Evolutionary conservation across 2,797 vertebrate species (phyloP).

Genomic region (Lithobates sylvaticus): DNA sequence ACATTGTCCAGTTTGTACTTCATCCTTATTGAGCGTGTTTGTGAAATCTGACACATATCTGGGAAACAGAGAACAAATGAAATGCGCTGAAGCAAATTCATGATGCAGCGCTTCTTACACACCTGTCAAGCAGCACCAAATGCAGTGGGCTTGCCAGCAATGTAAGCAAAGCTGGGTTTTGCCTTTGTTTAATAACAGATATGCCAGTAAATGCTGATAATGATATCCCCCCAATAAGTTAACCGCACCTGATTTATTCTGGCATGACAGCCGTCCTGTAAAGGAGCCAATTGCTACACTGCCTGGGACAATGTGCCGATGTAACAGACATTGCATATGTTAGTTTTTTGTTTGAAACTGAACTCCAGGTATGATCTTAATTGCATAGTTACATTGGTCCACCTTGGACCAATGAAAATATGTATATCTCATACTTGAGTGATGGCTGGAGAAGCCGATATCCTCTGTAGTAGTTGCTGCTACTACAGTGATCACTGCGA

Average conservation of each 20-base stretch:
- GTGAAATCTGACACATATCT: constrained; percentile 96
- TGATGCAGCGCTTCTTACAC: constrained; percentile 14
- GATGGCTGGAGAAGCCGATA: too few relatives aligned
- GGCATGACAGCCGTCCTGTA: constrained; percentile 8
- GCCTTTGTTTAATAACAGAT: constrained; percentile 57
- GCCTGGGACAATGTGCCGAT: constrained; percentile 5
- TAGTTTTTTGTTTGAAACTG: not conserved
- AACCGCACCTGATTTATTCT: constrained; percentile 30
- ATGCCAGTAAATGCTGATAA: constrained; percentile 51
- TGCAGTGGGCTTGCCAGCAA: constrained; percentile 8
- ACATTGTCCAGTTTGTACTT: constrained; percentile 91
- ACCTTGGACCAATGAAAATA: too few relatives aligned
- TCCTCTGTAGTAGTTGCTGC: too few relatives aligned
- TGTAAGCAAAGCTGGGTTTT: constrained; percentile 49
- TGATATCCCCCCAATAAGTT: constrained; percentile 39
- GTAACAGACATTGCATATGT: not conserved
- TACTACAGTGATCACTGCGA: too few relatives aligned
- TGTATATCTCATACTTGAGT: too few relatives aligned
- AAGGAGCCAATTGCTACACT: constrained; percentile 31
- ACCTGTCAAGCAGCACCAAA: constrained; percentile 7
- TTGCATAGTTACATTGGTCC: too few relatives aligned
- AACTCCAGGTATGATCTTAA: too few relatives aligned
- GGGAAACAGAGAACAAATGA: constrained; percentile 35
- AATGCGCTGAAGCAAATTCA: not conserved
- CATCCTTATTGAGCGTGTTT: constrained; percentile 88